Evolutionary conservation across 2,797 vertebrate species (phyloP).

Genomic region (Chelonia mydas): DNA sequence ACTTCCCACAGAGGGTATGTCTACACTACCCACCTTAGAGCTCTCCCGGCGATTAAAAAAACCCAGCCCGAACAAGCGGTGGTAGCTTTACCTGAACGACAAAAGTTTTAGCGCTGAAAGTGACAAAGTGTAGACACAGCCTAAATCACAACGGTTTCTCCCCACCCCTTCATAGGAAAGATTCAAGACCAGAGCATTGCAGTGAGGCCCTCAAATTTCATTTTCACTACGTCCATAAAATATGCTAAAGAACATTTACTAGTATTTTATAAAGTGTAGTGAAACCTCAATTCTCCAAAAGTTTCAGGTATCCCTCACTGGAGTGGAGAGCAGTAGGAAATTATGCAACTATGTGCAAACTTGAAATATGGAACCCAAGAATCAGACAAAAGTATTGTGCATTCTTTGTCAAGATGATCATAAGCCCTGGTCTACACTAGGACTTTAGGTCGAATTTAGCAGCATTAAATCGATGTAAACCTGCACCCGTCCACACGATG

Average conservation of each 20-base stretch:
- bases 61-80: too few relatives aligned
- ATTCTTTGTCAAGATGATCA: neutral
- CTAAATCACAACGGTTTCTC: slow-evolving; percentile 53
- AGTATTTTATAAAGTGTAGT: neutral
- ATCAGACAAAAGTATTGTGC: accelerated
- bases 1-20: neutral
- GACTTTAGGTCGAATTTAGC: too few relatives aligned
- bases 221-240: neutral
- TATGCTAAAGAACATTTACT: neutral
- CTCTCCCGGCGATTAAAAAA: too few relatives aligned
- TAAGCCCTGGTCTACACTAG: too few relatives aligned
- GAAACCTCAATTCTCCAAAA: neutral
- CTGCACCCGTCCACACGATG: too few relatives aligned
- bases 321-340: neutral
- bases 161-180: slow-evolving; percentile 47
- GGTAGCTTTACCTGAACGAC: too few relatives aligned
- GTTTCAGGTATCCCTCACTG: neutral
- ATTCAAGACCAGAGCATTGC: neutral
- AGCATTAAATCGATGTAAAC: too few relatives aligned
- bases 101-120: too few relatives aligned
- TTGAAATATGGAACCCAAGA: neutral
- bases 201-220: neutral
- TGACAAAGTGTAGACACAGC: too few relatives aligned
- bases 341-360: neutral
- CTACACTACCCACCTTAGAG: too few relatives aligned